Evolutionary conservation across 2,797 vertebrate genomes (phyloP).

Genomic region (Acanthiza pusilla): DNA sequence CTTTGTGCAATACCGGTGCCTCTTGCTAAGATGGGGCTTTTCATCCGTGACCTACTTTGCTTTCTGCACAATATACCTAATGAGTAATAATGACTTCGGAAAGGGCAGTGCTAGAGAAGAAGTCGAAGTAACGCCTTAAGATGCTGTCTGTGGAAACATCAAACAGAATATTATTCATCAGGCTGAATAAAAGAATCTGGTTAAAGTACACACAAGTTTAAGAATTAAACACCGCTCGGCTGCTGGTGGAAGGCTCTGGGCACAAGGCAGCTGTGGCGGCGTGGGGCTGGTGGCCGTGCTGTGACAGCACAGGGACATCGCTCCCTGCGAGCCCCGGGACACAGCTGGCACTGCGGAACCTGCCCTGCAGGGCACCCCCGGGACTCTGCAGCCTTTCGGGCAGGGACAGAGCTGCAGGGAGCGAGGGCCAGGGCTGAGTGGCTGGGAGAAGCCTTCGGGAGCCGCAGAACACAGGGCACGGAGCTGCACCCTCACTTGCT

Average conservation of each 20-base stretch:
- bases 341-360: too few species aligned
- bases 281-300: not conserved
- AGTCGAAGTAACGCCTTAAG: conserved; percentile 14
- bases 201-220: not conserved
- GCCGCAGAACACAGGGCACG: fast-evolving
- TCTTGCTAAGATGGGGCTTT: conserved; percentile 59
- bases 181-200: conserved; percentile 38
- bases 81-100: conserved; percentile 67
- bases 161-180: conserved; percentile 42
- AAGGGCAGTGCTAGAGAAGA: conserved; percentile 42
- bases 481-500: not conserved
- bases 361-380: fast-evolving
- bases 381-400: fast-evolving
- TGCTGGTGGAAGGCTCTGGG: not conserved
- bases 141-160: conserved; percentile 39
- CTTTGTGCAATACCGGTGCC: conserved; percentile 54
- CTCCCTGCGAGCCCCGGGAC: fast-evolving
- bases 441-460: not conserved
- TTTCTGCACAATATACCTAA: conserved; percentile 62
- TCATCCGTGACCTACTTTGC: conserved; percentile 75
- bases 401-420: not conserved
- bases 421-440: fast-evolving
- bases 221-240: not conserved
- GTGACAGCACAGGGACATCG: not conserved
- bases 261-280: fast-evolving